A percentile compares a stretch with the other conserved stretches of the same genome.
phyloP scores from a whole-genome alignment of 2,888 invertebrate species.

The Drosophila kambysellisi region DNA sequence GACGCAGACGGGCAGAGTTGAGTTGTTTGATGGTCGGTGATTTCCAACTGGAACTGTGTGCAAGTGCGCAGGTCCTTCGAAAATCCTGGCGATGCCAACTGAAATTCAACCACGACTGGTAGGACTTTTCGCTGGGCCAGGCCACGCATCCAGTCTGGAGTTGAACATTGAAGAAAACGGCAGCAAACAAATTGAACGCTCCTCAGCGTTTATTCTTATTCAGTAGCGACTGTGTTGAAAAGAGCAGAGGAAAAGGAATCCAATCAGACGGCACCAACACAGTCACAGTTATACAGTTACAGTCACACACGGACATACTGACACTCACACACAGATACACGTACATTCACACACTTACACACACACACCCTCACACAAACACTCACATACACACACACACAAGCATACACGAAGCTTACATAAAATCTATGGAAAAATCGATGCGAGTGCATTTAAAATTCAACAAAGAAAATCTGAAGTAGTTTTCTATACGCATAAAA shows the following conservation, averaged over 20 bases:
- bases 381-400: conserved; percentile 51
- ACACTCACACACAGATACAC: conserved; percentile 45
- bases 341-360: conserved; percentile 46
- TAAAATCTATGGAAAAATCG: conserved; percentile 78
- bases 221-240: conserved; percentile 69
- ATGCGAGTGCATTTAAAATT: conserved; percentile 75
- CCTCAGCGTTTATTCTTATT: conserved; percentile 52
- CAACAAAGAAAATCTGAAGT: conserved; percentile 48
- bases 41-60: conserved; percentile 68
- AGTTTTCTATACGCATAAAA: conserved; percentile 29
- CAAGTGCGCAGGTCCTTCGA: conserved; percentile 83
- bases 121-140: conserved; percentile 78
- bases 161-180: conserved; percentile 84
- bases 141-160: conserved; percentile 82
- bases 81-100: conserved; percentile 75
- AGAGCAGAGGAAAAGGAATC: conserved; percentile 60
- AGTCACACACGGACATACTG: conserved; percentile 49
- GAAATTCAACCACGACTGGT: conserved; percentile 66
- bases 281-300: conserved; percentile 41
- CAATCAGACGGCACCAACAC: conserved; percentile 69
- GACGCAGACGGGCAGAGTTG: conserved; percentile 30
- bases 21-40: background rate
- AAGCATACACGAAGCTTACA: conserved; percentile 65
- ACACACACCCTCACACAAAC: conserved; percentile 36
- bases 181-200: conserved; percentile 76